A percentile compares a stretch with the other conserved stretches of the same genome.
These are phyloP conservation scores for Mobula hypostoma DNA, from an alignment of 2,113 vertebrate genomes.

Conservation along the genomic window DNA sequence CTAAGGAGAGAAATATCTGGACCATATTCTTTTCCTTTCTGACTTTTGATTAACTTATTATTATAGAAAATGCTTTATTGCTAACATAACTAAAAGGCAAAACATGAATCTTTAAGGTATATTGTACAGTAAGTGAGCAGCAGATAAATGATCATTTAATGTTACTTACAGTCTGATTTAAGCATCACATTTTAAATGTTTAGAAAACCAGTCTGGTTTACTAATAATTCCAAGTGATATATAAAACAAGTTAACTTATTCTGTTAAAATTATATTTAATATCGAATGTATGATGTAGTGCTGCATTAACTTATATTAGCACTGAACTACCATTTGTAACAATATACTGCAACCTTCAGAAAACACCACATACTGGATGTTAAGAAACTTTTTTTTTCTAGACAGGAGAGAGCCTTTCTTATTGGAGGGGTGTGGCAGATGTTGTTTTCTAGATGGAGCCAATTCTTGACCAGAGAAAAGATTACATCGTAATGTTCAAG, in stretches of 20 bases:
- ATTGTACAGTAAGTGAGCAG: background rate
- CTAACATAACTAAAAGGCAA: background rate
- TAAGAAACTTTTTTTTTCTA: background rate
- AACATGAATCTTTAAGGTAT: background rate
- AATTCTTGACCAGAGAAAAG: too few relatives aligned
- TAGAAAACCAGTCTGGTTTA: background rate
- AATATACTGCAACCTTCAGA: background rate
- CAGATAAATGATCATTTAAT: background rate
- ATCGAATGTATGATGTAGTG: background rate
- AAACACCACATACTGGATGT: too few relatives aligned
- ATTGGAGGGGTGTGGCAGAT: too few relatives aligned
- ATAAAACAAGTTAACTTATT: background rate
- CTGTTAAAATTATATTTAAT: background rate
- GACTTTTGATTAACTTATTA: background rate
- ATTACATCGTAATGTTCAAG: too few relatives aligned
- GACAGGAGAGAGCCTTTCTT: too few relatives aligned
- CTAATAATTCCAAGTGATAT: background rate
- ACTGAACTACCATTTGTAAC: background rate
- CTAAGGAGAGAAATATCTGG: background rate
- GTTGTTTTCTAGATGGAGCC: too few relatives aligned
- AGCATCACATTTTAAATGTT: background rate
- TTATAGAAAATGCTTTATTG: background rate
- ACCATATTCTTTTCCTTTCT: background rate
- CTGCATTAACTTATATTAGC: background rate
- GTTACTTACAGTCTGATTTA: background rate